Base-by-base conservation (phyloP, 2,113 vertebrate species). In the Otolemur garnettii region DNA sequence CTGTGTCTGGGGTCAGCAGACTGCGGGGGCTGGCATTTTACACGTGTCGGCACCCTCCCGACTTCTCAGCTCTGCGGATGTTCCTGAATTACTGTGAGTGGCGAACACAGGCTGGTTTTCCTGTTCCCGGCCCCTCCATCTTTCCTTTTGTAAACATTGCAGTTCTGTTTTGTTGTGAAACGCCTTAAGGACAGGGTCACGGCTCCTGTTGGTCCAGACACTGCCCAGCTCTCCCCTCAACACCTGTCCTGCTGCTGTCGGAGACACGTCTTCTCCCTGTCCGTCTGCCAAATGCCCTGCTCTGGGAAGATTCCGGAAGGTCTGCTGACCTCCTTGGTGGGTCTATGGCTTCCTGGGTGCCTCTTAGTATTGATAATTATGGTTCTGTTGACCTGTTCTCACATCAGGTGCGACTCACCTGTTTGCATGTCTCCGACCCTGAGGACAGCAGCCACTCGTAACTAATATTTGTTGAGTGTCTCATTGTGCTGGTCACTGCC, bases 41-140 rank as follows among this genome's bases (percentile, higher is more conserved):
- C 30, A 18, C 3, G 13, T 14, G 19, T 18, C 0, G 4, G 5
- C 0, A 1, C 14, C 3, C 2, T 42, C 78, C 33, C 2, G 4
- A 14, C 35, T 38, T 19, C 17, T 62, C 18, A 33, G 10, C 42
- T 7, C 10, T 0, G 24, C 14, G 18, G 18, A 21, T 2, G 26
- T 5, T 22, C 28, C 55, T 2, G 0, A 68, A 28, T 1, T 0
- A 4, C 50, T 10, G 0, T 2, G 55, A 14, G 42, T 50, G 9
- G 42, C 83, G 30, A 1, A 2, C 33, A 18, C 1, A 0, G 35
- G 2, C 19, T 30, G 2, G 7, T 28, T 19, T 30, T 5, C 13
- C 42, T 17, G 1, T 13, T 1, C 3, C 50, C 2, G 2, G 24
- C 30, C 42, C 33, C 24, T 71, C 0, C 0, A 9, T 1, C 7